Evolutionary conservation across 2,888 invertebrate species (phyloP), one percentile per base, ranked within the genome.

Genomic region (Prenolepis imparis): DNA sequence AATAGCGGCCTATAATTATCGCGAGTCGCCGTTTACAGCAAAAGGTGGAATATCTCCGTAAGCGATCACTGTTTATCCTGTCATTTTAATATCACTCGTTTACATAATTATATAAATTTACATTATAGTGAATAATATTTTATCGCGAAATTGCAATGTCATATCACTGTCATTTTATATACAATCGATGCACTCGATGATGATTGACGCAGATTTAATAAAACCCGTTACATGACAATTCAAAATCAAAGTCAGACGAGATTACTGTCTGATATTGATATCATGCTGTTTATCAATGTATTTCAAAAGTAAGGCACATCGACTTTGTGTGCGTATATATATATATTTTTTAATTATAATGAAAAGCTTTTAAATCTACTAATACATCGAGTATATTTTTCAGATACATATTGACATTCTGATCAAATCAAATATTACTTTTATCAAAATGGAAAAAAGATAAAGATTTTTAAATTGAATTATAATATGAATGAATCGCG

Each of bases 1-100:
- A 64, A 81, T 55, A 74, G 39, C 52, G 64, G 52, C 39, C 55
- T 63, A 48, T 39, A 68, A 77, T 77, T 77, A 77, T 55, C 39
- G 32, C 48, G n/a, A 74, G 73, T 74, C 61, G 63, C 24, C 74
- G 39, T 81, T 66, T 36, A 48, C 48, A 44, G 66, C 24, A 70
- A 39, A 12, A 63, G 41, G 41, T 15, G 48, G 15, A 61, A 75
- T 61, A 39, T 55, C 28, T 28, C 28, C 52, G 48, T 41, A 74
- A 44, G 63, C 44, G 61, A 74, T 41, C 28, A 48, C 59, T 41
- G 44, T 32, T 63, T 32, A 59, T 21, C 32, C 18, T 21, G 44
- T 21, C 32, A 15, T 61, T 59, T 63, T 74, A 74, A 44, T 44
- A 15, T 6, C 21, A 9, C 15, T 44, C 3, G 32, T 15, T n/a